Conservation (phyloP, 1,140 invertebrate species). For the Stratiolaelaps scimitus region DNA sequence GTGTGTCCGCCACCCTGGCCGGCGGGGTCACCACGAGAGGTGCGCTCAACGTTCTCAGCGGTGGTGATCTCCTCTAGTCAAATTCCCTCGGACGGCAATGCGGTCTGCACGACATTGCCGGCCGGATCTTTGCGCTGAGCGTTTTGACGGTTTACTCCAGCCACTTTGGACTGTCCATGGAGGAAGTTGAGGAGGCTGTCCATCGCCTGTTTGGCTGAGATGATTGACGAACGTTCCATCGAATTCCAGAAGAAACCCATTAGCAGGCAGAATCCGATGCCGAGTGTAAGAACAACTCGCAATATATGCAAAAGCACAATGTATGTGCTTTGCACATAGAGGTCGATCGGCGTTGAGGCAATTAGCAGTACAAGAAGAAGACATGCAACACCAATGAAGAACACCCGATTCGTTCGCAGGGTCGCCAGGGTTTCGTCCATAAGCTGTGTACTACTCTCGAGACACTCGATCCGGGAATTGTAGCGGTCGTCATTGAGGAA, state of each 20-base stretch:
- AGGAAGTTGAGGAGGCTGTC: constrained; percentile 8
- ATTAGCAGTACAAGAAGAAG: constrained; percentile 33
- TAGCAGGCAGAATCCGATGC: constrained; percentile 41
- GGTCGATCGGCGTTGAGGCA: constrained; percentile 32
- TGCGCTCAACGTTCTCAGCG: no score
- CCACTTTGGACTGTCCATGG: neutral
- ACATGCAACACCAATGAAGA: constrained; percentile 35
- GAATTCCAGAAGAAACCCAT: constrained; percentile 40
- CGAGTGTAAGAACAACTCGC: constrained; percentile 37
- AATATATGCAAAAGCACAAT: constrained; percentile 37
- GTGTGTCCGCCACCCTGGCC: no score
- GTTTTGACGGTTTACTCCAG: no score
- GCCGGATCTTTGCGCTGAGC: no score
- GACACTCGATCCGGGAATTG: constrained; percentile 38
- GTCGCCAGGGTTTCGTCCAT: constrained; percentile 35
- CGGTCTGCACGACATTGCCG: no score
- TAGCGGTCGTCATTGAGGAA: constrained; percentile 31
- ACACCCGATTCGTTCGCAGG: constrained; percentile 33
- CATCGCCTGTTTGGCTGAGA: constrained; percentile 40
- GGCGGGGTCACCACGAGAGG: no score
- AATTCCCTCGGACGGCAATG: no score
- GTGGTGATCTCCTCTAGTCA: no score
- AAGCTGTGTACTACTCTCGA: constrained; percentile 32
- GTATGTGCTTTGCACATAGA: constrained; percentile 33
- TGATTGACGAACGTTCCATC: constrained; percentile 42